phyloP scores from a whole-genome alignment of 2,113 vertebrate species.

The Melanerpes formicivorus region DNA sequence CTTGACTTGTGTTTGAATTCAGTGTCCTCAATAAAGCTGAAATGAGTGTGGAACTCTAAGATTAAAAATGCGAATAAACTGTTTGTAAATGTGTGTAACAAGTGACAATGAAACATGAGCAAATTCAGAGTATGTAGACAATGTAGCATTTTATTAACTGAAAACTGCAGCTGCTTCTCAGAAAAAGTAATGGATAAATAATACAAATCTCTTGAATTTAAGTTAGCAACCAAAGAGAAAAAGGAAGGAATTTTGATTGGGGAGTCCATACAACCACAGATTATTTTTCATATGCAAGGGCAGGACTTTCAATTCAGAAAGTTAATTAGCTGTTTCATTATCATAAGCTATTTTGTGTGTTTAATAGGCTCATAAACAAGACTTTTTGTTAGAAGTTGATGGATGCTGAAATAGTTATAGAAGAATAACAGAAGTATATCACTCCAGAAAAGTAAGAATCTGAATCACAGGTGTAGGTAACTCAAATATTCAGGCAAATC shows the following conservation, averaged over 20 bases:
- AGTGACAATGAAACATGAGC: background rate
- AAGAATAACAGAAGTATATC: background rate
- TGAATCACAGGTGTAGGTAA: background rate
- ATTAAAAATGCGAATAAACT: background rate
- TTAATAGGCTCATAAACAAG: conserved; percentile 56
- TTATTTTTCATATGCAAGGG: conserved; percentile 54
- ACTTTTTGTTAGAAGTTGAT: conserved; percentile 55
- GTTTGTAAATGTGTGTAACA: background rate
- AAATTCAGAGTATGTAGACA: background rate
- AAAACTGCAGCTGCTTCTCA: background rate
- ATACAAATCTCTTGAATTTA: conserved; percentile 1
- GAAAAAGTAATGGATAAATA: background rate
- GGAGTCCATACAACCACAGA: conserved; percentile 43
- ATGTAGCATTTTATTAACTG: background rate
- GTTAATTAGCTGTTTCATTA: conserved; percentile 60
- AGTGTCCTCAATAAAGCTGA: background rate
- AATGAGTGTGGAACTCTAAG: background rate
- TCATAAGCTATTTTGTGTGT: background rate
- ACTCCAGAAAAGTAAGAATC: background rate
- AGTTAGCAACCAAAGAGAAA: conserved; percentile 1
- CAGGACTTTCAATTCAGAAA: conserved; percentile 60
- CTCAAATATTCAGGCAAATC: background rate
- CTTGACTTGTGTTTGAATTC: background rate
- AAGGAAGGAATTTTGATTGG: background rate
- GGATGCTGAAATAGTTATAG: background rate